These are phyloP conservation scores for Etheostoma perlongum DNA, from an alignment of 2,797 vertebrate genomes.

Conservation along the genomic window DNA sequence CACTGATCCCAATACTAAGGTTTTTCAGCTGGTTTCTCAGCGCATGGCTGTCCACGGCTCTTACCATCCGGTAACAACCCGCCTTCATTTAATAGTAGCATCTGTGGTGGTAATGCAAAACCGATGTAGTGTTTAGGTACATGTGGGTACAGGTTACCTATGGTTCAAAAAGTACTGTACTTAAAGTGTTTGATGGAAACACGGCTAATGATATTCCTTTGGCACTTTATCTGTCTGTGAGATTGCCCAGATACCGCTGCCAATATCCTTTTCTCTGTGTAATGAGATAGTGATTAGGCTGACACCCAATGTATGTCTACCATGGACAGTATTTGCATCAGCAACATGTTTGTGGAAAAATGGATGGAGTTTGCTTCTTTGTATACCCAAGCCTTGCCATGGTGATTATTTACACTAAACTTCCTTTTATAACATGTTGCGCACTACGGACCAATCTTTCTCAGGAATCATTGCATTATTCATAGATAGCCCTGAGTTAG, in stretches of 20 bases:
- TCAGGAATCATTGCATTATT: slow-evolving; percentile 59
- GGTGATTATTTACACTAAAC: slow-evolving; percentile 29
- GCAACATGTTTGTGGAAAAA: background rate
- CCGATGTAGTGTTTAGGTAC: too few relatives aligned
- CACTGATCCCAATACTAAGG: too few relatives aligned
- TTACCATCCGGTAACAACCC: too few relatives aligned
- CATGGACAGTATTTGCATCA: background rate
- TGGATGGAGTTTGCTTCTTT: background rate
- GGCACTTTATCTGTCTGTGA: slow-evolving; percentile 5
- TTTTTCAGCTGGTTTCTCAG: too few relatives aligned
- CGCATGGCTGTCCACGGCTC: too few relatives aligned
- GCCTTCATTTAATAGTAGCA: too few relatives aligned
- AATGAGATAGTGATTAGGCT: slow-evolving; percentile 15
- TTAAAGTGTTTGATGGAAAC: too few relatives aligned
- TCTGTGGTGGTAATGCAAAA: too few relatives aligned
- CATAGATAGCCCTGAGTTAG: slow-evolving; percentile 44
- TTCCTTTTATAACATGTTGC: slow-evolving; percentile 29
- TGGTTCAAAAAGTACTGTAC: too few relatives aligned
- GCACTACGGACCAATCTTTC: slow-evolving; percentile 26
- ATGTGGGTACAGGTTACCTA: too few relatives aligned
- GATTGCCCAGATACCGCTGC: background rate
- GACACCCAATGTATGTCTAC: background rate
- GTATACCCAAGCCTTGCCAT: background rate
- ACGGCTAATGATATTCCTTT: background rate
- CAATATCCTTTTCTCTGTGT: slow-evolving; percentile 23